Percentiles rank a stretch among this genome's conserved stretches.
Evolutionary conservation across 2,797 vertebrate species (phyloP).

Genomic region (Gobionotothen gibberifrons): DNA sequence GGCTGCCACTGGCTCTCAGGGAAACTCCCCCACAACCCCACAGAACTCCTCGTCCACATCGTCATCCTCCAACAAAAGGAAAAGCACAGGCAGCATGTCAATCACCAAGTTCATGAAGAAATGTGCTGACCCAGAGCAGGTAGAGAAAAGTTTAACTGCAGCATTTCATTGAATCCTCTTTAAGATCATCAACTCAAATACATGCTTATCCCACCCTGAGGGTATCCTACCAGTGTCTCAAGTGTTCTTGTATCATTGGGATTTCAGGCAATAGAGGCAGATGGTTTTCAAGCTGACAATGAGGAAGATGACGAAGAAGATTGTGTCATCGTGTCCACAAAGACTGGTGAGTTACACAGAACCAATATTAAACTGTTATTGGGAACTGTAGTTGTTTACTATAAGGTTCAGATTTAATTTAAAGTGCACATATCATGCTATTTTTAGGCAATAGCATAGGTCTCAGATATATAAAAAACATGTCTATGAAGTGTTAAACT

Average conservation of each 20-base stretch:
- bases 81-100: constrained; percentile 90
- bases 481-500: too few relatives aligned
- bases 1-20: constrained; percentile 67
- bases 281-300: constrained; percentile 96
- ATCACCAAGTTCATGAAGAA: constrained; percentile 98
- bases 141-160: constrained; percentile 62
- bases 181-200: not conserved
- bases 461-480: too few relatives aligned
- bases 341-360: constrained; percentile 80
- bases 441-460: too few relatives aligned
- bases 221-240: not conserved
- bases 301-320: constrained; percentile 95
- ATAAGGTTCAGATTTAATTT: not conserved
- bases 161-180: not conserved
- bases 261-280: constrained; percentile 82
- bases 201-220: not conserved
- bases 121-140: constrained; percentile 85
- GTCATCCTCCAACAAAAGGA: constrained; percentile 85
- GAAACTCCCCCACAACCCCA: constrained; percentile 80
- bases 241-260: not conserved
- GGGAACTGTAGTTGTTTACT: not conserved
- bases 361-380: not conserved
- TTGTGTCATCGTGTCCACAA: constrained; percentile 85
- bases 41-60: constrained; percentile 75
- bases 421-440: too few relatives aligned